Evolutionary conservation across 2,113 vertebrate species (phyloP).

Genomic region (Oreochromis aureus): DNA sequence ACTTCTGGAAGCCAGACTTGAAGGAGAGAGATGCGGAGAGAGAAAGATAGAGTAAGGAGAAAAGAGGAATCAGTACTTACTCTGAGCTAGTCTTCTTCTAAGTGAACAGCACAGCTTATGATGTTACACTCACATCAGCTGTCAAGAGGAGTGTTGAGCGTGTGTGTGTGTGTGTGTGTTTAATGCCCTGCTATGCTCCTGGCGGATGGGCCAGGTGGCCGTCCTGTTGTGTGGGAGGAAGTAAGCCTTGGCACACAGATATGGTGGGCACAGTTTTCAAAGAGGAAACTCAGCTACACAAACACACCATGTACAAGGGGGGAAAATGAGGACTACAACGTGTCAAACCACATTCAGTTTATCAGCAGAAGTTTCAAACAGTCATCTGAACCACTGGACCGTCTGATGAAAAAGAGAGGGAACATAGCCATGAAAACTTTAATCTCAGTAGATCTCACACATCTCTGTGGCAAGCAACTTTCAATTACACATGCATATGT

Average conservation of each 20-base stretch:
- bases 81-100: slow-evolving; percentile 25
- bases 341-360: neutral
- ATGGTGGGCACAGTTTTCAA: slow-evolving; percentile 27
- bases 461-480: neutral
- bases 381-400: neutral
- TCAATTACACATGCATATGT: neutral
- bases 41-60: neutral
- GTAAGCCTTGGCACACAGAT: slow-evolving; percentile 28
- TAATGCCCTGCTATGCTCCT: neutral
- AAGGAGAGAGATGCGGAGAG: neutral
- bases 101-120: slow-evolving; percentile 37
- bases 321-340: neutral
- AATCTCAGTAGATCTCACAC: neutral
- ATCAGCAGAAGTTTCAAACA: neutral
- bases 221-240: slow-evolving; percentile 54
- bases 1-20: neutral
- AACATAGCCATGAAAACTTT: neutral
- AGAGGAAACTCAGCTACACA: neutral
- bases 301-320: neutral
- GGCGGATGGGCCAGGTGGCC: slow-evolving; percentile 29
- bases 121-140: slow-evolving; percentile 42
- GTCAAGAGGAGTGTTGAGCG: neutral
- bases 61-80: slow-evolving; percentile 20
- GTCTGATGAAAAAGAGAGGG: neutral
- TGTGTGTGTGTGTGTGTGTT: neutral